Conservation (phyloP, 2,888 invertebrate species). For the Xestia rhomboidea region DNA sequence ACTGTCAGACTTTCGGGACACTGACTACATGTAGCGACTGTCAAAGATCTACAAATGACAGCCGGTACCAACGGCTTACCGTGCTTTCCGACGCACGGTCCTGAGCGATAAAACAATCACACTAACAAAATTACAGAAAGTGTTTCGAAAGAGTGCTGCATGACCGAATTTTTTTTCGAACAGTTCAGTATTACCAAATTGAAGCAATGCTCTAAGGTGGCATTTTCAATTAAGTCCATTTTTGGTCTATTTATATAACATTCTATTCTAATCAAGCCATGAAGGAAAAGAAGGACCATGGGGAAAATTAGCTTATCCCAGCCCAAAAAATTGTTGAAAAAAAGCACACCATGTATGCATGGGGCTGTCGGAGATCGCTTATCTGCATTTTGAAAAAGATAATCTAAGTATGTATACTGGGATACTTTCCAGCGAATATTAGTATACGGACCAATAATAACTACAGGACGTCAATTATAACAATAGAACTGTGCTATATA, state of each 20-base stretch:
- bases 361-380: not conserved
- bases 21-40: too few species aligned
- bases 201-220: not conserved
- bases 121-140: not conserved
- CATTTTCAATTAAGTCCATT: not conserved
- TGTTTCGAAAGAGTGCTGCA: not conserved
- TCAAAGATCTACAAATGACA: too few species aligned
- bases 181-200: not conserved
- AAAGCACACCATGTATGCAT: not conserved
- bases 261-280: not conserved
- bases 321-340: not conserved
- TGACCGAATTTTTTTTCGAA: not conserved
- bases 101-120: not conserved
- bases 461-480: slow-evolving; percentile 86
- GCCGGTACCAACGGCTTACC: too few species aligned
- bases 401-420: slow-evolving; percentile 41
- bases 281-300: not conserved
- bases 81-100: too few species aligned
- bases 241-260: too few species aligned
- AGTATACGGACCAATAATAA: slow-evolving; percentile 80
- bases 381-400: not conserved
- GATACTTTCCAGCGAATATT: slow-evolving; percentile 63
- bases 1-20: too few species aligned
- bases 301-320: not conserved
- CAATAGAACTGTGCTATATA: slow-evolving; percentile 68